These are phyloP conservation scores for Catonia carolina DNA, from an alignment of 2,888 invertebrate genomes.

Conservation along the genomic window DNA sequence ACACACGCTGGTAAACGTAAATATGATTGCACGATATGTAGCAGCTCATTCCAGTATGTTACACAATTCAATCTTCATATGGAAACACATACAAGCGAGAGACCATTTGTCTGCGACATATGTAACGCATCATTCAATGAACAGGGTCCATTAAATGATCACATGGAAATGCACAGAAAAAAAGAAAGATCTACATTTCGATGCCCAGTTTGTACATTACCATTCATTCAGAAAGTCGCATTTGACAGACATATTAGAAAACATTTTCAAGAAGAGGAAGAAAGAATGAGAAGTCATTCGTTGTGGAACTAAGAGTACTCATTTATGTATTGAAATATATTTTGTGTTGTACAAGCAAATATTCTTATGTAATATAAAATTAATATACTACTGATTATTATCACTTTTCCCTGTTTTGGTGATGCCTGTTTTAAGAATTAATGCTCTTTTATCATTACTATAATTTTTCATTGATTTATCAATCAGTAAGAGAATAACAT, in stretches of 20 bases:
- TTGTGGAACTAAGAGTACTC: neutral
- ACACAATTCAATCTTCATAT: neutral
- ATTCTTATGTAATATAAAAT: no score
- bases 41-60: neutral
- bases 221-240: slow-evolving; percentile 1
- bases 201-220: slow-evolving; percentile 4
- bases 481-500: no score
- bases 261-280: slow-evolving; percentile 9
- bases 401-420: no score
- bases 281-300: neutral
- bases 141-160: neutral
- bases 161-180: slow-evolving; percentile 5
- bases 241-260: slow-evolving; percentile 3
- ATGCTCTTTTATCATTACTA: no score
- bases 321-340: neutral
- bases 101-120: slow-evolving; percentile 43
- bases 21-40: neutral
- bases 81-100: slow-evolving; percentile 34
- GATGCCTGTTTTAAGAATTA: no score
- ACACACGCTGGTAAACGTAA: slow-evolving; percentile 50
- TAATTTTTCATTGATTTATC: no score
- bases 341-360: no score
- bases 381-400: no score
- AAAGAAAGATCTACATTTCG: slow-evolving; percentile 2
- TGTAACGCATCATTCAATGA: slow-evolving; percentile 56